Evolutionary conservation across 2,113 vertebrate species (phyloP).

Genomic region (Solenodon paradoxus): DNA sequence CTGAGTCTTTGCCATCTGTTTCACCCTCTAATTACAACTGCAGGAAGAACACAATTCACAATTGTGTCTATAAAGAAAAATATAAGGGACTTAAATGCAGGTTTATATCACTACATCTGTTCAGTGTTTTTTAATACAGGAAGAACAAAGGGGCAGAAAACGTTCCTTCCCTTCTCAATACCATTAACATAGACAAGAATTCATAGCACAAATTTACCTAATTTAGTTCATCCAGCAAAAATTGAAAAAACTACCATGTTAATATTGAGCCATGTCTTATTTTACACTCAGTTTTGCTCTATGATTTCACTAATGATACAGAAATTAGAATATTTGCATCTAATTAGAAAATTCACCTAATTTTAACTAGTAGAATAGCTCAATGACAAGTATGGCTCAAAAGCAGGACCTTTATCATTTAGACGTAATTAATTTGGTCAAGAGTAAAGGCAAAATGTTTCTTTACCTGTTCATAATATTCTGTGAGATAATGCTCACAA

Average conservation of each 20-base stretch:
- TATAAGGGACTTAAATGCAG: slow-evolving; percentile 65
- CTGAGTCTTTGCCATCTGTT: slow-evolving; percentile 71
- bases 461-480: neutral
- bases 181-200: slow-evolving; percentile 43
- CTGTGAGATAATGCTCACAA: neutral
- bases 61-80: slow-evolving; percentile 68
- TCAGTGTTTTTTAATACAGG: slow-evolving; percentile 47
- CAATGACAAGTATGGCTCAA: neutral
- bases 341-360: neutral
- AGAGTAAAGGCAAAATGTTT: neutral
- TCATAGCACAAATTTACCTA: neutral
- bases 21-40: slow-evolving; percentile 72
- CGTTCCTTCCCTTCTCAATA: neutral
- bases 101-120: slow-evolving; percentile 70
- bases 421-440: slow-evolving; percentile 15
- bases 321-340: neutral
- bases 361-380: neutral
- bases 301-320: neutral
- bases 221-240: neutral
- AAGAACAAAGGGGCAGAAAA: slow-evolving; percentile 32
- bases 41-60: slow-evolving; percentile 68
- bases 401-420: neutral
- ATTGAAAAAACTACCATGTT: neutral
- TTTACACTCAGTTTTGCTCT: neutral
- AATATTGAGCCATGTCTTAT: neutral